These are phyloP conservation scores for Lethrus apterus DNA, from an alignment of 1,140 invertebrate genomes.

Conservation along the genomic window DNA sequence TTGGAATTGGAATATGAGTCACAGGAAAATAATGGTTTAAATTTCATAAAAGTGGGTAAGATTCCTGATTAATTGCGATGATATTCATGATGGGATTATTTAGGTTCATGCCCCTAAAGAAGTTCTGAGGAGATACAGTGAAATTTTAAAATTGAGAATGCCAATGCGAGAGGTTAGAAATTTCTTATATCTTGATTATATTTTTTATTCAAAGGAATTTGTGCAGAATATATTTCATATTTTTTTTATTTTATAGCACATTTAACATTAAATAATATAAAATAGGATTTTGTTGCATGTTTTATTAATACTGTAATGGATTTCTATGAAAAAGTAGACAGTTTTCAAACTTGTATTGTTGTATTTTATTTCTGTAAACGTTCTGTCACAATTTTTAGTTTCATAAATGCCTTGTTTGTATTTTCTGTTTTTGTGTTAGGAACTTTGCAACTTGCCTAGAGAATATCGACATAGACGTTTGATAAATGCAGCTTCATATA, in stretches of 20 bases:
- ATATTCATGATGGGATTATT: conserved; percentile 17
- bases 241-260: conserved; percentile 12
- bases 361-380: too few species aligned
- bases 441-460: conserved; percentile 33
- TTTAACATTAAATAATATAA: too few species aligned
- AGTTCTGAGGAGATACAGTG: conserved; percentile 82
- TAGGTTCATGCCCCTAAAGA: conserved; percentile 80
- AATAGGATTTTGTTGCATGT: too few species aligned
- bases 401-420: too few species aligned
- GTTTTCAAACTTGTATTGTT: too few species aligned
- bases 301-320: too few species aligned
- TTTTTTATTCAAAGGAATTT: conserved; percentile 1
- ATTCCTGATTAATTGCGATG: conserved; percentile 4
- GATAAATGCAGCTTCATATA: conserved; percentile 30
- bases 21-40: conserved; percentile 51
- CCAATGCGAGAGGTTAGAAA: conserved; percentile 79
- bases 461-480: conserved; percentile 32
- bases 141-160: conserved; percentile 90
- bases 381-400: too few species aligned
- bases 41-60: conserved; percentile 57
- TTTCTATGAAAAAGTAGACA: too few species aligned
- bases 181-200: neutral
- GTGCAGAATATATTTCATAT: conserved; percentile 1
- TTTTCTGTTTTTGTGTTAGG: conserved; percentile 28
- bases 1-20: conserved; percentile 58